Evolutionary conservation across 2,113 vertebrate species (phyloP), one percentile per base, ranked within the genome.

Genomic region (Pogona vitticeps): DNA sequence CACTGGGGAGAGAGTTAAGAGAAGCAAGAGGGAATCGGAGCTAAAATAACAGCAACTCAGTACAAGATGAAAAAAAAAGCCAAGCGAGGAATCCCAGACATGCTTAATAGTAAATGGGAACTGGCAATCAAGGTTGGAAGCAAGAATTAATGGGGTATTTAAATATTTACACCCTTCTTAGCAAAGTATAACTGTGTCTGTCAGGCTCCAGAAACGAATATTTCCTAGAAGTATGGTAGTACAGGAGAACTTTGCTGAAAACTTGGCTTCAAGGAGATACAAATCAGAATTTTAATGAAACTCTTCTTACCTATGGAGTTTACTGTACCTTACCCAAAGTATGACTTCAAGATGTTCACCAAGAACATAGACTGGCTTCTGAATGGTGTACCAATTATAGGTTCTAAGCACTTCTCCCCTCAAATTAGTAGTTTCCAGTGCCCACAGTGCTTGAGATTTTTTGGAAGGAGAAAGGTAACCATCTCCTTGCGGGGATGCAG

Each of bases 61-160:
- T 72, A 36, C 46, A 38, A 61, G 83, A 81, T 89, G 85, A 76
- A 85, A 52, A 52, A 52, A 52, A 87, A 84, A 85, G 78, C 83
- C 26, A 76, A 26, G 38, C 2, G 38, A 42, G 4, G 40, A 58
- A 59, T 80, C 88, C 83, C 71, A 42, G 83, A 33, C 61, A 70
- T 76, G 59, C 33, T 76, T 33, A 59, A 84, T 89, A 59, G 71
- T 81, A 46, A 82, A 77, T 76, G 36, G 38, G 78, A 85, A 61
- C 71, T 12, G 63, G 83, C 71, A 71, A 61, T 77, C 63, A 36
- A 15, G 20, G 1, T 21, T 75, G 18, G 58, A 52, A 5, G 18
- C 18, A n/a, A 73, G 56, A 65, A 38, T 86, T 81, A 85, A 20
- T 15, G 13, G 33, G 6, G 1, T 59, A 4, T 21, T 81, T 72